Base-by-base conservation (phyloP, 2,113 vertebrate species). In the Chionis minor region DNA sequence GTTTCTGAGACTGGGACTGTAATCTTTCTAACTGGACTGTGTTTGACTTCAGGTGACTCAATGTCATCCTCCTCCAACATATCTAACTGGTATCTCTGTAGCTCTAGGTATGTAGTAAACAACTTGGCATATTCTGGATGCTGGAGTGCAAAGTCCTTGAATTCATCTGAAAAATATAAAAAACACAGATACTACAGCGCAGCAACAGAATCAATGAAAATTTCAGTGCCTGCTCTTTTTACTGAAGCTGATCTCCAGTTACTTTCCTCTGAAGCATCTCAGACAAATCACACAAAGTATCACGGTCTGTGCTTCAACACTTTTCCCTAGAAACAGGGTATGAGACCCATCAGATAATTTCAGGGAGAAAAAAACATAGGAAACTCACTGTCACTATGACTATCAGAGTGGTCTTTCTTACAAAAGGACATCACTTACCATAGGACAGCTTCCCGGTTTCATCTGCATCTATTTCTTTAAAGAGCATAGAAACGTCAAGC, bases 81-180 rank as follows among this genome's bases (percentile, higher is more conserved):
- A 44, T 86, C 94, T 12, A 94, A 97, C 63, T 99, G 99, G 97
- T 99, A 98, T 3, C 99, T 97, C 98, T 99, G 99, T 7, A 99
- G 98, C 55, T 99, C 99, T 65, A 99, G 96, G 96, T 99, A 99
- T 1, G 99, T 99, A 66, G 99, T 99, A 95, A 99, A 99, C 73
- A 99, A 97, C 90, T 99, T 99, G 81, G 99, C 99, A 40, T 99
- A 99, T 94, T 99, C 99, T 8, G 99, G 99, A 93, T 99, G 99
- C 59, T 96, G 98, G 33, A 98, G 87, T 58, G 99, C 99, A 88
- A 99, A 99, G 86, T 97, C 78, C 91, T 98, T 98, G 97, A 99
- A 99, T 95, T 99, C 99, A 92, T 95, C 99, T 99, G 83, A 88
- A 96, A 97, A 70, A 88, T 4, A 91, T 28, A 86, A 42, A 80